phyloP scores from a whole-genome alignment of 1,140 invertebrate genomes.

The Papilio helenus region DNA sequence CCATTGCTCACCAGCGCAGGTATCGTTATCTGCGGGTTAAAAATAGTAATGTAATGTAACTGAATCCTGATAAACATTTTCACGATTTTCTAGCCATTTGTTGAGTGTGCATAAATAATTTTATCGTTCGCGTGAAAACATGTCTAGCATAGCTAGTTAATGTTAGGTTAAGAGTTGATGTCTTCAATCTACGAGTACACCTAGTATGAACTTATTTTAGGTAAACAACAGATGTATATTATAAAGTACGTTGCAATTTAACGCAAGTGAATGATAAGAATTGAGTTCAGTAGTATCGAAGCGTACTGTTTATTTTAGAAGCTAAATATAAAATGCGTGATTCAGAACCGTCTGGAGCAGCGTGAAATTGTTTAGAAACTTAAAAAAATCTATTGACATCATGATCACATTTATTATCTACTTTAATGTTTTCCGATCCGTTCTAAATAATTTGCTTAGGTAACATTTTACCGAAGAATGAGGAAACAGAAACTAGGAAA shows the following conservation, averaged over 20 bases:
- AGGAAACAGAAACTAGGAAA: not conserved
- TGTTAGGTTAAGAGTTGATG: not conserved
- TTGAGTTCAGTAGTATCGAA: constrained; percentile 12
- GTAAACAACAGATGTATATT: constrained; percentile 1
- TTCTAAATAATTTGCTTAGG: not conserved
- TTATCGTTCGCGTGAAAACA: not conserved
- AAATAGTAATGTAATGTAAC: not conserved
- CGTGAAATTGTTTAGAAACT: constrained; percentile 13
- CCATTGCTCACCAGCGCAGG: constrained; percentile 69
- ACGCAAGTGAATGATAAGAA: constrained; percentile 36
- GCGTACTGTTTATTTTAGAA: constrained; percentile 34
- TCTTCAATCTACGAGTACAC: not conserved
- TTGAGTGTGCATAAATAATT: constrained; percentile 7
- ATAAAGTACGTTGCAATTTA: not conserved
- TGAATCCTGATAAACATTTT: not conserved
- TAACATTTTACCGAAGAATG: not conserved
- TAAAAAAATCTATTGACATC: constrained; percentile 22
- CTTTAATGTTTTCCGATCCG: not conserved
- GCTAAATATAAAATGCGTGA: constrained; percentile 37
- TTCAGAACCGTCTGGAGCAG: constrained; percentile 19
- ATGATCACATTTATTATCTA: constrained; percentile 1
- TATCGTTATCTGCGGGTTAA: not conserved
- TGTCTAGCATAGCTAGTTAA: no score
- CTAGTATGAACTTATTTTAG: not conserved
- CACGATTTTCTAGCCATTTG: not conserved